These are phyloP conservation scores for Vulpes ferrilata DNA, from an alignment of 2,113 vertebrate genomes.

Conservation along the genomic window DNA sequence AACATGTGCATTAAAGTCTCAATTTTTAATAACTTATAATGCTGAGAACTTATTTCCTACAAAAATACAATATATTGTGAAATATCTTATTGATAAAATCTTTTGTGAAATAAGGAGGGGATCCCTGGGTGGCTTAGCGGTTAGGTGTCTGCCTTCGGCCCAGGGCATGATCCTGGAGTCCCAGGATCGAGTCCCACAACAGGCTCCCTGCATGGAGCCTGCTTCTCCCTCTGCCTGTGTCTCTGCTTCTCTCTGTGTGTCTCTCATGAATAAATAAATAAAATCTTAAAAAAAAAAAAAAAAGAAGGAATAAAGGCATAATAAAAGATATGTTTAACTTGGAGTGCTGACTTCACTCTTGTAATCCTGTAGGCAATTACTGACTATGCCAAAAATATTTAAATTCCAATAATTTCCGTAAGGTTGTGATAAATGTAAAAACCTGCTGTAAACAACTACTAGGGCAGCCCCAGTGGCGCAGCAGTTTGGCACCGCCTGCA, in stretches of 20 bases:
- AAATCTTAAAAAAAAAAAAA: no score
- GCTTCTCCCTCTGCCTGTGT: no score
- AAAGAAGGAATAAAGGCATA: background rate
- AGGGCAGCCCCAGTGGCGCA: no score
- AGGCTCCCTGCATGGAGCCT: no score
- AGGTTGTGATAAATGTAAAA: background rate
- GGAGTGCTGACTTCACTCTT: background rate
- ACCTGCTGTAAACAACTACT: background rate
- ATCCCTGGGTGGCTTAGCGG: no score
- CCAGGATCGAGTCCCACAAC: no score
- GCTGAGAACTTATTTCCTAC: background rate
- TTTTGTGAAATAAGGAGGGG: background rate
- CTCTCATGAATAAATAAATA: no score
- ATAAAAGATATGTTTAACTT: background rate
- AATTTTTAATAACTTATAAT: conserved; percentile 8
- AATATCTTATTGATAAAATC: background rate
- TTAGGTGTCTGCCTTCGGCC: no score
- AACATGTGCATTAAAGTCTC: background rate
- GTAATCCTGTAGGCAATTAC: background rate
- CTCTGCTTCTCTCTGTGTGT: no score
- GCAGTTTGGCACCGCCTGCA: no score
- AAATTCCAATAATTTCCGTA: background rate
- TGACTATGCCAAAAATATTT: background rate
- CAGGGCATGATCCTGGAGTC: no score
- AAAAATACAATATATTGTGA: background rate